Evolutionary conservation across 2,113 vertebrate species (phyloP).

Genomic region (Glaucomys volans): DNA sequence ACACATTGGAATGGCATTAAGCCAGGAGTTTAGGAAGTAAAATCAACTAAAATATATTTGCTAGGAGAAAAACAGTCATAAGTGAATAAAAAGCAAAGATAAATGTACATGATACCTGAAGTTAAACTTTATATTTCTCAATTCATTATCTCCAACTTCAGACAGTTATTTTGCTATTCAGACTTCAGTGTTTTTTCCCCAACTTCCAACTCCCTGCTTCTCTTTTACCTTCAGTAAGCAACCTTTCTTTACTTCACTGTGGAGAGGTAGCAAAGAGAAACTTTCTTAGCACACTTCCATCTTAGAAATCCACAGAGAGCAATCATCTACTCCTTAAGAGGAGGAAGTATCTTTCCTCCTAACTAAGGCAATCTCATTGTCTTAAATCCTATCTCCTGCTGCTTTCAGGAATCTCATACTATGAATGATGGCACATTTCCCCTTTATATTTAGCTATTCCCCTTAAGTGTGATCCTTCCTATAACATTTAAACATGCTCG

Average conservation of each 20-base stretch:
- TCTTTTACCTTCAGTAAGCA: neutral
- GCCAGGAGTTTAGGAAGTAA: neutral
- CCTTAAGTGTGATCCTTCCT: neutral
- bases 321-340: neutral
- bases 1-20: neutral
- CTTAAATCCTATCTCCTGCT: neutral
- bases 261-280: neutral
- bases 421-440: neutral
- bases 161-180: neutral
- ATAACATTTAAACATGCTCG: neutral
- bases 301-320: neutral
- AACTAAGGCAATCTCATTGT: neutral
- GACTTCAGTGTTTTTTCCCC: neutral
- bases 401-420: neutral
- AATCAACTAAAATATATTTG: neutral
- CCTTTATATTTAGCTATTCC: neutral
- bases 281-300: neutral
- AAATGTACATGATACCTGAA: neutral
- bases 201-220: neutral
- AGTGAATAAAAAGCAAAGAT: neutral
- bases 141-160: neutral
- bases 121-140: neutral
- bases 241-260: neutral
- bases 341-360: neutral
- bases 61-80: neutral